Percentiles rank a stretch among this genome's conserved stretches.
phyloP scores from a whole-genome alignment of 2,113 vertebrate species.

The Chelonoidis abingdonii region DNA sequence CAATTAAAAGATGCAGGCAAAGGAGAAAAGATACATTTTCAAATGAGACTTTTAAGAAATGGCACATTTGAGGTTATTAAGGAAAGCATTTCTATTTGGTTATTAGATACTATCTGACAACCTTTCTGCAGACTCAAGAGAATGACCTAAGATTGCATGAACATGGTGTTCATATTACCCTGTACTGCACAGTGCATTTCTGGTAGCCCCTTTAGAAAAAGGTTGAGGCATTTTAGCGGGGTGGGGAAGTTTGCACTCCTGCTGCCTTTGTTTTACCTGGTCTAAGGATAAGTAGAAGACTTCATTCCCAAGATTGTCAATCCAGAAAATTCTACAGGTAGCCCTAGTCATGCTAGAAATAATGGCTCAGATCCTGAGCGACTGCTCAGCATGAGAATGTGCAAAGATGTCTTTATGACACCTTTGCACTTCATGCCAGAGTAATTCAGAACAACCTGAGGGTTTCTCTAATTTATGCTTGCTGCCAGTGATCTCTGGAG shows the following conservation, averaged over 20 bases:
- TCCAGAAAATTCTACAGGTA: neutral
- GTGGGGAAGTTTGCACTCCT: neutral
- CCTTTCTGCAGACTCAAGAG: neutral
- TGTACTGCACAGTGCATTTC: neutral
- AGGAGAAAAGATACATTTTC: neutral
- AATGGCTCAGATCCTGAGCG: neutral
- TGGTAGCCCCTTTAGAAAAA: neutral
- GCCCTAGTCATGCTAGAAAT: neutral
- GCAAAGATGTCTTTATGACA: neutral
- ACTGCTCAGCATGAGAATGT: neutral
- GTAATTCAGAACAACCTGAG: neutral
- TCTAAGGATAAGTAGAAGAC: neutral
- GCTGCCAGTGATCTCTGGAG: neutral
- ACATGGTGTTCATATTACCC: neutral
- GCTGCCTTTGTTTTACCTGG: neutral
- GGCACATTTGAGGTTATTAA: neutral
- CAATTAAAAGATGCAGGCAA: neutral
- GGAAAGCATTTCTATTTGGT: neutral
- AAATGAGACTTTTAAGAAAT: neutral
- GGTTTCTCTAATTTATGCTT: neutral
- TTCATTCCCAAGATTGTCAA: neutral
- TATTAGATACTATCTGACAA: neutral
- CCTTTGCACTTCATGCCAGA: neutral
- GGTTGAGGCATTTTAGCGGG: neutral
- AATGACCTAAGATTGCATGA: neutral